Evolutionary conservation across 2,888 invertebrate genomes (phyloP).

Genomic region (Pachymerium ferrugineum): DNA sequence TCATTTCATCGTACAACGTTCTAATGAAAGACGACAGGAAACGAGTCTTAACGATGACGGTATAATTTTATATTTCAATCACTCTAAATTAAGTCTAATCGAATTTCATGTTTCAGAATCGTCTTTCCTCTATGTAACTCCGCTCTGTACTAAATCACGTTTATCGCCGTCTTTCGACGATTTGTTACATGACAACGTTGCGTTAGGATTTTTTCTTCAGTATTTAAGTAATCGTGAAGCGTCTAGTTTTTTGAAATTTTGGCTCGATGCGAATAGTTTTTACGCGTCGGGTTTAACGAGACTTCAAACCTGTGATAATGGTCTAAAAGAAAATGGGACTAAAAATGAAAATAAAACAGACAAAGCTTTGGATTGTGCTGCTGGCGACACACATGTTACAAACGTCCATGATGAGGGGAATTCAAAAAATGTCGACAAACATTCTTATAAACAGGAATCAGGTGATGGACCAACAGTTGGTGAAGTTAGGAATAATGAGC

Average conservation of each 20-base stretch:
- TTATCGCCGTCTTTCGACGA: conserved; percentile 69
- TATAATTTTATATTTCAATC: background rate
- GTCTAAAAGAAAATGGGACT: background rate
- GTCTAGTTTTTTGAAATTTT: conserved; percentile 49
- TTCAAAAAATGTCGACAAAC: background rate
- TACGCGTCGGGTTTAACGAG: conserved; percentile 38
- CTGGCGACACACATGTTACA: background rate
- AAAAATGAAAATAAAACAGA: background rate
- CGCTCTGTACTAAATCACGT: conserved; percentile 41
- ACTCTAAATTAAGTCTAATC: background rate
- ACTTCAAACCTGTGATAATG: background rate
- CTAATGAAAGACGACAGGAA: background rate
- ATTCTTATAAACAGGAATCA: background rate
- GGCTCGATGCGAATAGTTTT: conserved; percentile 52
- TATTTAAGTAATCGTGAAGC: conserved; percentile 73
- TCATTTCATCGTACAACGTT: background rate
- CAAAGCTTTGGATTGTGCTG: background rate
- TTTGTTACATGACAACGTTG: conserved; percentile 69
- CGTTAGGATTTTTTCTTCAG: conserved; percentile 75
- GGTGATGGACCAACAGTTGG: background rate
- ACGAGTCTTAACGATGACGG: background rate
- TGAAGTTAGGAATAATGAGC: background rate
- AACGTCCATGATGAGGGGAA: background rate
- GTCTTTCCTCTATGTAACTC: conserved; percentile 29
- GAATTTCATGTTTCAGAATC: background rate